These are phyloP conservation scores for Pimephales promelas DNA, from an alignment of 2,113 vertebrate genomes.

Conservation along the genomic window DNA sequence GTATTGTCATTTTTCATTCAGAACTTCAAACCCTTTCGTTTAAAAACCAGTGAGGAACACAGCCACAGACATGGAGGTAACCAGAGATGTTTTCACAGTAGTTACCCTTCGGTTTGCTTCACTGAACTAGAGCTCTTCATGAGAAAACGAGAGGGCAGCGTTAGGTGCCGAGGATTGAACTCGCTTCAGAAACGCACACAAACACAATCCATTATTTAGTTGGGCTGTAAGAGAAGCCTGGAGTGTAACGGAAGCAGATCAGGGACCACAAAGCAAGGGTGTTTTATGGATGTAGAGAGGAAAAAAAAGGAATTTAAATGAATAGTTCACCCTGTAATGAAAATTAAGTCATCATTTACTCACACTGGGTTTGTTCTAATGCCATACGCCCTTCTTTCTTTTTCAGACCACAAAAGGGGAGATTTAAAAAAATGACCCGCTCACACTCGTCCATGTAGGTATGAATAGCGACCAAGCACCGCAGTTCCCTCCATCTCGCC, in stretches of 20 bases:
- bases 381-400: too few species aligned
- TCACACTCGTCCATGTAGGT: too few species aligned
- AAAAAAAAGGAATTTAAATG: too few species aligned
- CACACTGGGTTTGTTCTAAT: too few species aligned
- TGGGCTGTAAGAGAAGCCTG: slow-evolving; percentile 8
- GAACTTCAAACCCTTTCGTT: slow-evolving; percentile 71
- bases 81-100: slow-evolving; percentile 74
- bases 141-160: slow-evolving; percentile 57
- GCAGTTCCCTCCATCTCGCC: too few species aligned
- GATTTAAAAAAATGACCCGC: too few species aligned
- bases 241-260: background rate
- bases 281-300: background rate
- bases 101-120: slow-evolving; percentile 63
- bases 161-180: slow-evolving; percentile 36
- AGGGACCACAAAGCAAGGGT: too few species aligned
- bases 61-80: slow-evolving; percentile 68
- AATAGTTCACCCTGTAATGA: too few species aligned
- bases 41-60: slow-evolving; percentile 66
- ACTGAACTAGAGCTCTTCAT: slow-evolving; percentile 58
- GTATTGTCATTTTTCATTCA: slow-evolving; percentile 76
- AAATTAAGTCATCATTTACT: too few species aligned
- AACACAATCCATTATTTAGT: slow-evolving; percentile 35
- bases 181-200: slow-evolving; percentile 42
- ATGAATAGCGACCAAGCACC: too few species aligned
- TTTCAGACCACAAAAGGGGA: too few species aligned